Conservation (phyloP, 1,140 invertebrate species). For the Zelostemma sp. region DNA sequence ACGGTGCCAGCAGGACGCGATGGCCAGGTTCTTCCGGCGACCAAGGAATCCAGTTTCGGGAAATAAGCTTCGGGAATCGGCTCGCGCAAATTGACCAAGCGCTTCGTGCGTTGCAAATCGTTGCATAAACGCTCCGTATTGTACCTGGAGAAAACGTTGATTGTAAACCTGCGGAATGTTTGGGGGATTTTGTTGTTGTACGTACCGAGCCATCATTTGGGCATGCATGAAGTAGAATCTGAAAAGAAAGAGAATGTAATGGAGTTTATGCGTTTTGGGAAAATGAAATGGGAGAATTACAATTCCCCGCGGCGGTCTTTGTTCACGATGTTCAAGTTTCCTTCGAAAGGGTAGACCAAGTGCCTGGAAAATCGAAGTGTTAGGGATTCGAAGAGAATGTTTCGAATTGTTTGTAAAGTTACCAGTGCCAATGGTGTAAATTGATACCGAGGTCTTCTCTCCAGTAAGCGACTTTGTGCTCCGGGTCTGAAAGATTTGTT, state of each 20-base stretch:
- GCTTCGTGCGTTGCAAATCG: conserved; percentile 66
- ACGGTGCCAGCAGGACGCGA: conserved; percentile 73
- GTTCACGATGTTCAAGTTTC: conserved; percentile 67
- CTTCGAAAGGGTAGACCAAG: conserved; percentile 81
- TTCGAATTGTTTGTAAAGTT: too few species aligned
- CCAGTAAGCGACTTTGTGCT: conserved; percentile 78
- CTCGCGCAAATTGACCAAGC: conserved; percentile 74
- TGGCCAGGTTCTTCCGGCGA: conserved; percentile 76
- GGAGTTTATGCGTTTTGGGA: too few species aligned
- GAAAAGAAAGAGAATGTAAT: too few species aligned
- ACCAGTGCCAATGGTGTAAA: conserved; percentile 87
- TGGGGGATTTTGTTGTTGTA: background rate
- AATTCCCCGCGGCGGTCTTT: conserved; percentile 75
- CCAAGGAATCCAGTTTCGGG: conserved; percentile 78
- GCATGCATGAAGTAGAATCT: conserved; percentile 76
- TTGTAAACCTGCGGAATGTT: background rate
- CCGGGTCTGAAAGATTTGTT: too few species aligned
- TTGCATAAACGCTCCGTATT: conserved; percentile 74
- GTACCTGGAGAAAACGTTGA: conserved; percentile 71
- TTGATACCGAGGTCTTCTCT: conserved; percentile 74
- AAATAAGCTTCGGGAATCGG: conserved; percentile 80
- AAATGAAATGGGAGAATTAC: too few species aligned
- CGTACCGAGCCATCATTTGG: conserved; percentile 73
- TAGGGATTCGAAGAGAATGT: too few species aligned
- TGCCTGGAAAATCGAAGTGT: too few species aligned